Evolutionary conservation across 2,888 invertebrate genomes (phyloP), one percentile per base, ranked within the genome.

Genomic region (Pyrrhia umbra): DNA sequence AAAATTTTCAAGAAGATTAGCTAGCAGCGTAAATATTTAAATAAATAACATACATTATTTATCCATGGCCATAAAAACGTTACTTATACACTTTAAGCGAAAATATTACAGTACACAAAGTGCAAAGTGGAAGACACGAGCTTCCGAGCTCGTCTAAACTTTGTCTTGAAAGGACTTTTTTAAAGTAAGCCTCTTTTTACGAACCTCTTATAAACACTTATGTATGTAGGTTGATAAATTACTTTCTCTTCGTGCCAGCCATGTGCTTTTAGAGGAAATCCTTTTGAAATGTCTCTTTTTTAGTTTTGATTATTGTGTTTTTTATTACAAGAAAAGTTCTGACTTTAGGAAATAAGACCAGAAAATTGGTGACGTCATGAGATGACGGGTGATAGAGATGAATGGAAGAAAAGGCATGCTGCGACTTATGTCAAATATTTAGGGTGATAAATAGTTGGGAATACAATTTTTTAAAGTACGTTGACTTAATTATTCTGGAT

Each of bases 171-270:
- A 51, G 23, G 50, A 59, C 46, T n/a, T 68, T 73, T 72, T 75
- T 67, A 63, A 66, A 56, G 64, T 56, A 57, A 70, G 52, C 46
- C 40, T 40, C 43, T 40, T 77, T 77, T 75, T 46, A 20, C 57
- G 57, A 30, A 49, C 34, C 54, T 67, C 60, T 68, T 78, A 66
- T 46, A 78, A 75, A 68, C 76, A 72, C 63, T 75, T 79, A 67
- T 62, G 68, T 79, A 16, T 60, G 76, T 79, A 15, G 62, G 57
- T 62, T 75, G 79, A 77, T 77, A 68, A 68, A 77, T 79, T 79
- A 76, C 79, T 66, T 79, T 78, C 65, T 60, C 62, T 66, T 70
- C 58, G 55, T 65, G 46, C 10, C 20, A 43, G 49, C 59, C 73
- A 72, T 61, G 55, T 62, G 72, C 66, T 66, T 47, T 6, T 9